Evolutionary conservation across 2,888 invertebrate species (phyloP), one percentile per base, ranked within the genome.

Genomic region (Spilarctia lutea): DNA sequence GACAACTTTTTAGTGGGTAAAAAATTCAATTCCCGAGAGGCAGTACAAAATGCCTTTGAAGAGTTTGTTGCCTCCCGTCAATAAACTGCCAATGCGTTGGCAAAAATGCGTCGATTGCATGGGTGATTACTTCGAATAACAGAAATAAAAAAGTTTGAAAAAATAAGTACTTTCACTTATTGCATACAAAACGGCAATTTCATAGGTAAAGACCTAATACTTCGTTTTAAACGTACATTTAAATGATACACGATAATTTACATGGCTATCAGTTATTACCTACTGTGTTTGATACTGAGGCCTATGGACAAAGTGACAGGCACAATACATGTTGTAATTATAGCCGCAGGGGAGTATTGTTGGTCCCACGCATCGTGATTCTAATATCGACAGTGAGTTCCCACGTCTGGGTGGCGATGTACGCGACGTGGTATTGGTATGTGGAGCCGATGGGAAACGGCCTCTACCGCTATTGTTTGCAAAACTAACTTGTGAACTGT

Each of bases 321-420:
- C 67, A 45, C 2, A 45, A 67, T 45, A 27, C 30, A 48, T 20
- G 20, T 24, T 30, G 42, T 30, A 45, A 45, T 67, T 13, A 65
- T 18, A 65, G 48, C 42, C 27, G 67, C 52, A 39, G 24, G 10
- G 13, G 65, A 11, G 42, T 24, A 33, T 60, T 35, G 6, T 35
- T 33, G 73, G 68, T 85, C 84, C 74, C 84, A 85, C 79, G 84
- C 82, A 72, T 35, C 70, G 72, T 76, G 68, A 39, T 52, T 74
- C 63, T 30, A 75, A 75, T 75, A 77, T 75, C 74, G 80, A 65
- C 56, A 48, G 63, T n/a, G 35, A 52, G 76, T 85, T 84, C 84
- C 77, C 84, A 84, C 85, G 78, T 78, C 45, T 42, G 39, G 60
- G 42, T 42, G 68, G 27, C 30, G 42, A 48, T 48, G 30, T 10